phyloP scores from a whole-genome alignment of 2,888 invertebrate genomes.

The Onchidella celtica region DNA sequence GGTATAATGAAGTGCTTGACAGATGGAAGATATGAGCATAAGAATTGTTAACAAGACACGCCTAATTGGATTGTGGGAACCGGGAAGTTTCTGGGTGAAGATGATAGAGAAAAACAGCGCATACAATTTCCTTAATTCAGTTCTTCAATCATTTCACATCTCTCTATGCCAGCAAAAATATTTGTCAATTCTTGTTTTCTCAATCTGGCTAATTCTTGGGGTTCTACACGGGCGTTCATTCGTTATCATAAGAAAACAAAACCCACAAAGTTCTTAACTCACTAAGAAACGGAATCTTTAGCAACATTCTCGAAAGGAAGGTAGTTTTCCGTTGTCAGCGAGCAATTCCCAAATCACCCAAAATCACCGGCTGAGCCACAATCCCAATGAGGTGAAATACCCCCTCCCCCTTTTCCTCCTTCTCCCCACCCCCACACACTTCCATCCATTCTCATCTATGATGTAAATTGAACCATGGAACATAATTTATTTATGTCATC shows the following conservation, averaged over 20 bases:
- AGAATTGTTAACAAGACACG: not conserved
- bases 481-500: constrained; percentile 36
- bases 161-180: too few relatives aligned
- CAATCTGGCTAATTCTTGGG: too few relatives aligned
- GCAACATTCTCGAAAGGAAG: not conserved
- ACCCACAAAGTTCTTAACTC: too few relatives aligned
- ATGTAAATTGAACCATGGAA: constrained; percentile 31
- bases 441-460: constrained; percentile 30
- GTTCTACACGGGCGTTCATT: too few relatives aligned
- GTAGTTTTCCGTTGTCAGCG: not conserved
- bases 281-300: not conserved
- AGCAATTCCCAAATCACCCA: not conserved
- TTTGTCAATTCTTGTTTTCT: too few relatives aligned
- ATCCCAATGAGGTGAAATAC: too few relatives aligned
- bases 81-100: too few relatives aligned
- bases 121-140: too few relatives aligned
- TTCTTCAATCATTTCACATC: too few relatives aligned
- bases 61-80: not conserved
- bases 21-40: not conserved
- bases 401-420: too few relatives aligned
- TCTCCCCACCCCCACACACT: too few relatives aligned
- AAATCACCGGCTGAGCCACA: not conserved
- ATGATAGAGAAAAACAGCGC: too few relatives aligned
- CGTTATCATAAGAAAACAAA: not conserved
- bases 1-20: not conserved